phyloP scores from a whole-genome alignment of 1,140 invertebrate genomes.

The Bursaphelenchus mucronatus region DNA sequence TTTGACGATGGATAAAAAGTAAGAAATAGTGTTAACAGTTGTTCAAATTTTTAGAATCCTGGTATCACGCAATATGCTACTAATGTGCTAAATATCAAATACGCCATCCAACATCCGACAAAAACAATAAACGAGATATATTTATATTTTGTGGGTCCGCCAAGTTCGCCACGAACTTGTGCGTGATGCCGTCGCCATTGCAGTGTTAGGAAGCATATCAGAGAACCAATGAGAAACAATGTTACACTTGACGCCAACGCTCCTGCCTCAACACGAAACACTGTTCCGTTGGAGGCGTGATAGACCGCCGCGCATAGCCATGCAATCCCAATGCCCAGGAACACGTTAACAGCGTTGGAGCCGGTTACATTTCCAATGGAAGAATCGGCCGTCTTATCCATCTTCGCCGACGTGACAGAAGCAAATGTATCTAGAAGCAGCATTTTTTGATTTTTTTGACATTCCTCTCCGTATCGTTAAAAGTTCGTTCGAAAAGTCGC shows the following conservation, averaged over 20 bases:
- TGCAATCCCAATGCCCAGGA: conserved; percentile 64
- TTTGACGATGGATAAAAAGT: too few species aligned
- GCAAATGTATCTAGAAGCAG: conserved; percentile 77
- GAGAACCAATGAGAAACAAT: conserved; percentile 65
- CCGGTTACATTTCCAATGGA: conserved; percentile 97
- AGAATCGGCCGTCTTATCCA: conserved; percentile 92
- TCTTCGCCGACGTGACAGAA: conserved; percentile 91
- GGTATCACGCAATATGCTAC: conserved; percentile 40
- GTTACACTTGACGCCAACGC: conserved; percentile 66
- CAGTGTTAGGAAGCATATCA: conserved; percentile 67
- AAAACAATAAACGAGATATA: conserved; percentile 74
- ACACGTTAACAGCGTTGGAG: conserved; percentile 88
- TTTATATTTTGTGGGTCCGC: conserved; percentile 76
- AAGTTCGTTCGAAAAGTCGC: too few species aligned
- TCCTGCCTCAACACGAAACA: conserved; percentile 41
- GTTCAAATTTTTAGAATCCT: conserved; percentile 20
- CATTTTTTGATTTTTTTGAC: background rate
- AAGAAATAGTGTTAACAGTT: too few species aligned
- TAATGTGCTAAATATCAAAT: conserved; percentile 43
- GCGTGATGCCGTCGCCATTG: conserved; percentile 67
- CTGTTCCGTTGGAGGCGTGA: conserved; percentile 44
- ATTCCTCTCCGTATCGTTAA: background rate
- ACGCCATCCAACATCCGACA: conserved; percentile 71
- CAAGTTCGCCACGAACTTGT: conserved; percentile 80
- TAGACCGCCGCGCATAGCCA: conserved; percentile 57